Conservation (phyloP, 2,797 vertebrate genomes). For the Syngnathus acus region DNA sequence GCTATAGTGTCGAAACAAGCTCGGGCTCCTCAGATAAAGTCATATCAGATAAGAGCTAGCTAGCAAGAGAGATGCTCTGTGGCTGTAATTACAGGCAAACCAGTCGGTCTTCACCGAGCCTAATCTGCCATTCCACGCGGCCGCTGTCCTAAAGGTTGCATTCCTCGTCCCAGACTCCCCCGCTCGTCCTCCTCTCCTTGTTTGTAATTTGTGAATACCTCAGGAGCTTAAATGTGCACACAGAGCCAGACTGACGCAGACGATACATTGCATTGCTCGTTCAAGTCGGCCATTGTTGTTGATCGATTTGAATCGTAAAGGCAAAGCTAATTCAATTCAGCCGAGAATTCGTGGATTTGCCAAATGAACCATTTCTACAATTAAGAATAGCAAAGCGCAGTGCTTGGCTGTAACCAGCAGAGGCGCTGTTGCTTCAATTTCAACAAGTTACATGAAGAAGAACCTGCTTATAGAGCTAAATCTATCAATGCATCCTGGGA, state of each 20-base stretch:
- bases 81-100: constrained; percentile 54
- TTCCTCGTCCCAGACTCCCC: constrained; percentile 30
- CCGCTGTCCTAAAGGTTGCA: constrained; percentile 48
- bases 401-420: not conserved
- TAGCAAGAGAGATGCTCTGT: constrained; percentile 41
- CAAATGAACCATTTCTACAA: not conserved
- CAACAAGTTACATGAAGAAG: not conserved
- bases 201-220: not conserved
- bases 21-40: constrained; percentile 39
- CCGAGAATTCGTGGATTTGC: no score
- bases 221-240: not conserved
- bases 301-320: not conserved
- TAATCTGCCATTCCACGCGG: constrained; percentile 57
- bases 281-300: not conserved
- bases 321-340: no score
- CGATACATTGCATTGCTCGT: no score
- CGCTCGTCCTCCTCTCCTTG: not conserved
- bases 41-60: constrained; percentile 48
- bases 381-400: not conserved
- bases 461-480: not conserved
- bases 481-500: not conserved
- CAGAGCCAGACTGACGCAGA: not conserved
- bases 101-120: constrained; percentile 52
- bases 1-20: constrained; percentile 47
- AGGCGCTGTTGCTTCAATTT: not conserved